Percentiles rank a stretch among this genome's conserved stretches.
Evolutionary conservation across 2,888 invertebrate genomes (phyloP).

Genomic region (Pediacus dermestoides): DNA sequence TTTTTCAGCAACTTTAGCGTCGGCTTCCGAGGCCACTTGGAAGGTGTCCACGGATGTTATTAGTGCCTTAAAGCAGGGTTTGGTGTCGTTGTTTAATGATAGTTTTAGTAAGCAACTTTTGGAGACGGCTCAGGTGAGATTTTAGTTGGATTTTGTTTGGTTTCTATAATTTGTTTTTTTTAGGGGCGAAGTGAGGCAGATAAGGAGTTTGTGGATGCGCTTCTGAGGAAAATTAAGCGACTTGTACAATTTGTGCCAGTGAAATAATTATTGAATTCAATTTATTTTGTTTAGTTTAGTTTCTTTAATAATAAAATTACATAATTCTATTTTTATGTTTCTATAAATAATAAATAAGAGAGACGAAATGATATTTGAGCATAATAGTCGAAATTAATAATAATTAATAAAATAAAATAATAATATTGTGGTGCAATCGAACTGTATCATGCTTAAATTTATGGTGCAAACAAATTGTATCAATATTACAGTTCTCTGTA

Average conservation of each 20-base stretch:
- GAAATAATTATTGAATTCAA: slow-evolving; percentile 25
- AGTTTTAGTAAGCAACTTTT: slow-evolving; percentile 72
- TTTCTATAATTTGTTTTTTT: slow-evolving; percentile 28
- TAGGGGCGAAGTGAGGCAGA: slow-evolving; percentile 63
- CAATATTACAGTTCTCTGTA: no score
- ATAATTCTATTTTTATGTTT: no score
- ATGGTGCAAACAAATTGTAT: no score
- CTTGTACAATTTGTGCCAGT: slow-evolving; percentile 70
- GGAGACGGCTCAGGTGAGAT: slow-evolving; percentile 53
- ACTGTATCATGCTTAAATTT: no score
- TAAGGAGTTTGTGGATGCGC: slow-evolving; percentile 68
- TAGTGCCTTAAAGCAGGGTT: slow-evolving; percentile 65
- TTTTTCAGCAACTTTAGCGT: slow-evolving; percentile 46
- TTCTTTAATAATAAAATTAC: no score
- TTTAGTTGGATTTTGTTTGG: slow-evolving; percentile 8
- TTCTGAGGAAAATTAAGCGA: slow-evolving; percentile 74
- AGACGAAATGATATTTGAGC: no score
- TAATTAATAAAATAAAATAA: no score
- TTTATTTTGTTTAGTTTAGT: no score
- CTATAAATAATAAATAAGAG: no score
- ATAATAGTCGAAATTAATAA: no score
- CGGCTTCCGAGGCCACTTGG: slow-evolving; percentile 54
- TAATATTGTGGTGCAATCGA: no score
- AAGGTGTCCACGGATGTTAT: slow-evolving; percentile 61
- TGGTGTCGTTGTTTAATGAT: slow-evolving; percentile 73